phyloP scores from a whole-genome alignment of 2,797 vertebrate genomes.

The Neomorphus geoffroyi region DNA sequence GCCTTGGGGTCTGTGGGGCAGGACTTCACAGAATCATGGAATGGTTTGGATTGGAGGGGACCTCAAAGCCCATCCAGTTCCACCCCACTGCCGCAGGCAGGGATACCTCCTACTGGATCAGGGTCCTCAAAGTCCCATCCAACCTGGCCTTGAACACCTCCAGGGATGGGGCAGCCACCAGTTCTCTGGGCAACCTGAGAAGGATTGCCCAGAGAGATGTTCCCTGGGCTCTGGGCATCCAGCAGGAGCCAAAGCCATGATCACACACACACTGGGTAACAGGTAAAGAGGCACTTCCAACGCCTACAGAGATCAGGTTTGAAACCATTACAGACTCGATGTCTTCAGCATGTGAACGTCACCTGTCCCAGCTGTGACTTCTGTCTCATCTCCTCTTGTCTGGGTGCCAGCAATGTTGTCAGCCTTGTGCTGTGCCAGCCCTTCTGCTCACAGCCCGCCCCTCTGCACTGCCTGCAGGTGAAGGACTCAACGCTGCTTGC shows the following conservation, averaged over 20 bases:
- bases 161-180: too few relatives aligned
- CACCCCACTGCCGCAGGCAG: too few relatives aligned
- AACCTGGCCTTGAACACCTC: too few relatives aligned
- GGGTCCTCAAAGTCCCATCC: too few relatives aligned
- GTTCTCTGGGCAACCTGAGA: too few relatives aligned
- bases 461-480: rapidly evolving
- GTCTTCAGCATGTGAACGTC: neutral
- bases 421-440: neutral
- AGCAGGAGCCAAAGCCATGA: neutral
- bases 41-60: too few relatives aligned
- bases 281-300: neutral
- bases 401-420: neutral
- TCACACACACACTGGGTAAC: neutral
- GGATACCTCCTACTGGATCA: too few relatives aligned
- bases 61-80: too few relatives aligned
- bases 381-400: neutral
- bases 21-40: neutral
- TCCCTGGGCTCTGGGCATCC: neutral
- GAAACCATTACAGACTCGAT: neutral
- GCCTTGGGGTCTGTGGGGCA: neutral
- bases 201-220: neutral
- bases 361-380: neutral
- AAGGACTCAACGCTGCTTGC: neutral
- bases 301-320: neutral
- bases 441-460: neutral